Evolutionary conservation across 1,140 invertebrate genomes (phyloP).

Genomic region (Cephus cinctus): DNA sequence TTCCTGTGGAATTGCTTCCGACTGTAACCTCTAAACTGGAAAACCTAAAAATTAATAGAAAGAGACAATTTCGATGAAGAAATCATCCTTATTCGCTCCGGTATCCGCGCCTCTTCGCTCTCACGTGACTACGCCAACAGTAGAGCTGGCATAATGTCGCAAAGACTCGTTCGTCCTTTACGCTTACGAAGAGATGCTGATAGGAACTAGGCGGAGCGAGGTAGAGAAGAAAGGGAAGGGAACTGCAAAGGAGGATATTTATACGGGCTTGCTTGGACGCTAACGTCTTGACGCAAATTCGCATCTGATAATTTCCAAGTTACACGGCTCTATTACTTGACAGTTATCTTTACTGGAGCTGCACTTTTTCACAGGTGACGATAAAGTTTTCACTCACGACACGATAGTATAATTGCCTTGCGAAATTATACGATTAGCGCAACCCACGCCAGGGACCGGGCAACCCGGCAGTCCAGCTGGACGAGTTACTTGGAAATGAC

Average conservation of each 20-base stretch:
- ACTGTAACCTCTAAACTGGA: no score
- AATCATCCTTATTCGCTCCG: no score
- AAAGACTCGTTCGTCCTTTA: no score
- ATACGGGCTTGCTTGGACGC: neutral
- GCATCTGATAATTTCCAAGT: slow-evolving; percentile 33
- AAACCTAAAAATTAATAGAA: no score
- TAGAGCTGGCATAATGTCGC: no score
- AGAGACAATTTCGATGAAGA: no score
- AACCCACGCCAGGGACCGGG: slow-evolving; percentile 22
- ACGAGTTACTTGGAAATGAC: no score
- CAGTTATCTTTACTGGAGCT: slow-evolving; percentile 19
- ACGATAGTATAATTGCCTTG: slow-evolving; percentile 34
- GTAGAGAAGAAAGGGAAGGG: neutral
- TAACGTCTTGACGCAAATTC: slow-evolving; percentile 25
- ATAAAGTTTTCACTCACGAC: slow-evolving; percentile 12
- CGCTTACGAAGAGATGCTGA: no score
- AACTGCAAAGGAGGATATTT: neutral
- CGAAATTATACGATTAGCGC: slow-evolving; percentile 40
- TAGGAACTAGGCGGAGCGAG: neutral
- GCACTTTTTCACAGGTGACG: neutral
- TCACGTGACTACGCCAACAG: no score
- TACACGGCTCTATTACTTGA: slow-evolving; percentile 33
- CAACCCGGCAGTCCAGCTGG: slow-evolving; percentile 20
- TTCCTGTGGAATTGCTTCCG: slow-evolving; percentile 16
- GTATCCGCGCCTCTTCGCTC: no score